phyloP scores from a whole-genome alignment of 2,113 vertebrate genomes.

The Saimiri boliviensis region DNA sequence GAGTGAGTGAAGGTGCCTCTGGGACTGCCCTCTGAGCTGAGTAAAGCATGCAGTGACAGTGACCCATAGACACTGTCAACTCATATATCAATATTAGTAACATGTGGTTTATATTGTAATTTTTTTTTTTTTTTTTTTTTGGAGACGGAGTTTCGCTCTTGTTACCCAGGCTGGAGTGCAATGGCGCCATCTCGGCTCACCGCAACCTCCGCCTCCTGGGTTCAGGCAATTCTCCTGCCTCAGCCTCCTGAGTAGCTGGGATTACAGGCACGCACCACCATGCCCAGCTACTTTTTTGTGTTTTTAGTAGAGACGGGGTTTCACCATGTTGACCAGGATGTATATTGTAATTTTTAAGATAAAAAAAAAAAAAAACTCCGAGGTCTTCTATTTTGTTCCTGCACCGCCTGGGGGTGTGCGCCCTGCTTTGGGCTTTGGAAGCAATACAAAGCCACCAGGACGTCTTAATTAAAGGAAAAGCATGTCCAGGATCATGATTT shows the following conservation, averaged over 20 bases:
- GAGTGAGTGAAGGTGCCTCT: not conserved
- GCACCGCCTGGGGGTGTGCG: not conserved
- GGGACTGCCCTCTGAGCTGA: not conserved
- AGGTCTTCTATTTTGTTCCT: not conserved
- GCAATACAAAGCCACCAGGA: not conserved
- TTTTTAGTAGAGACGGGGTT: too few species aligned
- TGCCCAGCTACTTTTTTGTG: too few species aligned
- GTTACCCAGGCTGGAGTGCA: too few species aligned
- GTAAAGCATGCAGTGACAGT: not conserved
- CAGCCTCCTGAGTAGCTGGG: too few species aligned
- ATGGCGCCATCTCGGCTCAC: too few species aligned
- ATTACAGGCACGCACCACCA: too few species aligned
- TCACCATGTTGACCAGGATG: too few species aligned
- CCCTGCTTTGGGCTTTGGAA: not conserved
- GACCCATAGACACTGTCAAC: not conserved
- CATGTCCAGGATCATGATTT: not conserved
- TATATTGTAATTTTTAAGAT: not conserved
- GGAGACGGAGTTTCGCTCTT: too few species aligned
- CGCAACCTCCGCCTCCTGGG: too few species aligned
- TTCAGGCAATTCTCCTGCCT: too few species aligned
- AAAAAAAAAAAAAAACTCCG: not conserved
- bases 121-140: too few species aligned
- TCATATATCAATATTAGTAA: not conserved
- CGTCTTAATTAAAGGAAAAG: not conserved
- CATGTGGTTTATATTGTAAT: not conserved